Evolutionary conservation across 2,797 vertebrate genomes (phyloP), one percentile per base, ranked within the genome.

Genomic region (Sternotherus odoratus): DNA sequence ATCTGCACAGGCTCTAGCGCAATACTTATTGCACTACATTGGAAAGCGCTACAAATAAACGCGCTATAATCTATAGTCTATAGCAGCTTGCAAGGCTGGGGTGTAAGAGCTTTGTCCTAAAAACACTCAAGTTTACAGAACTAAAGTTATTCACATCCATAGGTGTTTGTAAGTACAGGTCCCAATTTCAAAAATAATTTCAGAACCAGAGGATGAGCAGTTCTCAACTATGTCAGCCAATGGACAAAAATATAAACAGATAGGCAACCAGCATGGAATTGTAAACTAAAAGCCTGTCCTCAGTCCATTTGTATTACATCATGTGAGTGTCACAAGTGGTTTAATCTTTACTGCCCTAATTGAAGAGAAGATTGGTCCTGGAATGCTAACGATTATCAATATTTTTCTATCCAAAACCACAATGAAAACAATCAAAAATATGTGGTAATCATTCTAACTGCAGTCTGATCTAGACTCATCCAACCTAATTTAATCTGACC

Each of bases 141-240:
- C 90, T 88, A 90, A 85, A 94, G 53, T n/a, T 75, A 83, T 84
- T 69, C 43, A 79, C 75, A 26, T 86, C 56, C 26, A 6, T 86
- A 12, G 75, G 49, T 86, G 46, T 87, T 87, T 94, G 94, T 86
- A 90, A 92, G 49, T 91, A 85, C 77, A 89, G 91, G 84, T 94
- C 57, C 72, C 80, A 56, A 50, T 63, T 11, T 92, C 66, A 86
- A 63, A 80, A 85, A 53, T 83, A 89, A 85, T 82, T 93, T 80
- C 39, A 39, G 60, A 92, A 95, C 78, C 12, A 33, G 83, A 79
- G 87, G 43, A 77, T 19, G 94, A 56, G 54, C 48, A 92, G 83
- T 83, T 95, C 86, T 91, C 54, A 90, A 2, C 8, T 69, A 28
- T 75, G n/a, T 88, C 79, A 92, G 79, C 63, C 2, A 1, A 36